Evolutionary conservation across 2,797 vertebrate species (phyloP).

Genomic region (Spizella passerina): DNA sequence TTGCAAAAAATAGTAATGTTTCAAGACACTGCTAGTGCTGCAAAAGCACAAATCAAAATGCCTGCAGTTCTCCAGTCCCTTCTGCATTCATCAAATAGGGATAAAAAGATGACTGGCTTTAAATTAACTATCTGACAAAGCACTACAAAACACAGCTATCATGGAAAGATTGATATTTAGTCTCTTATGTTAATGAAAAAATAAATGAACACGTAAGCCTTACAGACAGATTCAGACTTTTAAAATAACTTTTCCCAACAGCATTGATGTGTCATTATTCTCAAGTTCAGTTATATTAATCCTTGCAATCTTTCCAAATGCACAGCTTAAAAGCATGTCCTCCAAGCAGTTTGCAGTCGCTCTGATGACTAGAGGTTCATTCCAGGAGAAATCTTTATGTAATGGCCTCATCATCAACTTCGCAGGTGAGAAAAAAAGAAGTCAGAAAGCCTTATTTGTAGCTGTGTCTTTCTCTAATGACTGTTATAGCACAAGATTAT

Average conservation of each 20-base stretch:
- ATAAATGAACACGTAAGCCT: background rate
- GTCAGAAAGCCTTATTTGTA: background rate
- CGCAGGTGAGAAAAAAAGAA: background rate
- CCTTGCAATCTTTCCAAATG: background rate
- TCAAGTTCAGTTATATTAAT: slow-evolving; percentile 15
- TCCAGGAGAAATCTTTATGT: slow-evolving; percentile 19
- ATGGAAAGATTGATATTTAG: background rate
- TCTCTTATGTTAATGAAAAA: background rate
- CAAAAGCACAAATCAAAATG: background rate
- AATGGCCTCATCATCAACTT: background rate
- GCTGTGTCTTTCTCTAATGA: background rate
- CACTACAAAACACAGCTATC: background rate
- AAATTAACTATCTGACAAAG: background rate
- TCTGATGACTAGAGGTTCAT: background rate
- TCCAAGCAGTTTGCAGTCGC: background rate
- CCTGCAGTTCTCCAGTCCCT: background rate
- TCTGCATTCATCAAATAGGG: background rate
- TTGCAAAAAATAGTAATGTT: background rate
- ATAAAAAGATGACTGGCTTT: background rate
- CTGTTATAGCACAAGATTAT: background rate
- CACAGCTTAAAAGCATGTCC: background rate
- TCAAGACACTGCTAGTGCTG: background rate
- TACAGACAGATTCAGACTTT: background rate
- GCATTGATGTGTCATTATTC: background rate
- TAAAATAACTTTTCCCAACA: background rate